phyloP scores from a whole-genome alignment of 2,113 vertebrate genomes.

The Barnardius zonarius region DNA sequence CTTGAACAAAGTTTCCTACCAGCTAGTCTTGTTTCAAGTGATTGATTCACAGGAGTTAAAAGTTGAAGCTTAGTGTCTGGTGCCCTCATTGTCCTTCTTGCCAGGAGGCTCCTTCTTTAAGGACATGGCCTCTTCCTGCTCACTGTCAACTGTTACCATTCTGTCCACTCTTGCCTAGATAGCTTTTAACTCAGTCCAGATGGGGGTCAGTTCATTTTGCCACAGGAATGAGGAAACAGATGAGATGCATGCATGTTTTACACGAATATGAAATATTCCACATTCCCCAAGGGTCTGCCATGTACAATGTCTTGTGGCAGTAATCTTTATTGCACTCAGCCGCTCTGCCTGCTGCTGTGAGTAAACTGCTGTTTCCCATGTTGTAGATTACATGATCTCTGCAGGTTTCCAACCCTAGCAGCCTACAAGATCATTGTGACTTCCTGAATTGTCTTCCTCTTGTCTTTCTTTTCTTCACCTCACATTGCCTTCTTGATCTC shows the following conservation, averaged over 20 bases:
- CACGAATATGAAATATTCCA: background rate
- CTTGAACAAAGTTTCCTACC: background rate
- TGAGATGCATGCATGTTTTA: background rate
- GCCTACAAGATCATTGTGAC: background rate
- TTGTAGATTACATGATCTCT: background rate
- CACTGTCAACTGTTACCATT: background rate
- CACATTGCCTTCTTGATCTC: background rate
- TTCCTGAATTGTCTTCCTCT: background rate
- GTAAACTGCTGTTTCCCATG: background rate
- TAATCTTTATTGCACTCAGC: background rate
- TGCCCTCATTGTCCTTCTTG: background rate
- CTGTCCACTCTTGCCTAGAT: background rate
- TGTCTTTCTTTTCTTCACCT: background rate
- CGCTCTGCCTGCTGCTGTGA: background rate
- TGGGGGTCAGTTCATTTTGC: background rate
- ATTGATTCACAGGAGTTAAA: background rate
- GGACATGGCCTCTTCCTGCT: background rate
- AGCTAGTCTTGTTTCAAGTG: background rate
- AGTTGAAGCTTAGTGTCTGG: background rate
- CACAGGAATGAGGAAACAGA: background rate
- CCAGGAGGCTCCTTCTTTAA: background rate
- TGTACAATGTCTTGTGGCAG: background rate
- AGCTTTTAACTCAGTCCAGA: background rate
- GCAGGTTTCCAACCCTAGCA: background rate
- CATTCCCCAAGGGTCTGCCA: background rate